Conservation (phyloP, 2,113 vertebrate species). For the Cairina moschata region DNA sequence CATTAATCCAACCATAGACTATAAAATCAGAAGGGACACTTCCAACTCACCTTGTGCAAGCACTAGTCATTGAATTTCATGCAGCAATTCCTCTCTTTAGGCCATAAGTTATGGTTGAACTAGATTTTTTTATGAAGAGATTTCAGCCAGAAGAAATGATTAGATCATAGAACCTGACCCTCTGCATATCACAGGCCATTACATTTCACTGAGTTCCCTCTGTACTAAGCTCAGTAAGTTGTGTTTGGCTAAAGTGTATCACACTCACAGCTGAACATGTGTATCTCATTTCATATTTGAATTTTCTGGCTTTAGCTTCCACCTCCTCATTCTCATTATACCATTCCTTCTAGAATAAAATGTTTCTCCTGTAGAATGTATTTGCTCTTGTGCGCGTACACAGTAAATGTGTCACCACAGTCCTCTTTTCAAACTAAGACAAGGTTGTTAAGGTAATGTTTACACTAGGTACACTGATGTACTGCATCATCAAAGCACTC, state of each 20-base stretch:
- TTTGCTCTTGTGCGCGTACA: background rate
- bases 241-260: slow-evolving; percentile 52
- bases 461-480: background rate
- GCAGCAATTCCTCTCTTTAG: slow-evolving; percentile 36
- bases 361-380: background rate
- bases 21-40: slow-evolving; percentile 50
- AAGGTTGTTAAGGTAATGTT: background rate
- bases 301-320: slow-evolving; percentile 42
- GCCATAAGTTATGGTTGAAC: slow-evolving; percentile 38
- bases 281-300: slow-evolving; percentile 56
- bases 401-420: background rate
- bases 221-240: slow-evolving; percentile 47
- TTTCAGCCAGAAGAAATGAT: slow-evolving; percentile 63
- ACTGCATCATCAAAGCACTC: background rate
- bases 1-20: slow-evolving; percentile 18
- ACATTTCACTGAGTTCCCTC: slow-evolving; percentile 12
- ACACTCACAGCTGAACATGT: slow-evolving; percentile 50
- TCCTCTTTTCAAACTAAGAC: background rate
- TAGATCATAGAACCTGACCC: slow-evolving; percentile 57
- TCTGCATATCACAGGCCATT: slow-evolving; percentile 57
- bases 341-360: slow-evolving; percentile 10
- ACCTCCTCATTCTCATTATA: slow-evolving; percentile 14
- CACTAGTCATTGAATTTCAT: slow-evolving; percentile 13
- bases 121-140: slow-evolving; percentile 54
- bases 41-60: slow-evolving; percentile 1